Evolutionary conservation across 2,888 invertebrate genomes (phyloP).

Genomic region (Gerosis bhagava): DNA sequence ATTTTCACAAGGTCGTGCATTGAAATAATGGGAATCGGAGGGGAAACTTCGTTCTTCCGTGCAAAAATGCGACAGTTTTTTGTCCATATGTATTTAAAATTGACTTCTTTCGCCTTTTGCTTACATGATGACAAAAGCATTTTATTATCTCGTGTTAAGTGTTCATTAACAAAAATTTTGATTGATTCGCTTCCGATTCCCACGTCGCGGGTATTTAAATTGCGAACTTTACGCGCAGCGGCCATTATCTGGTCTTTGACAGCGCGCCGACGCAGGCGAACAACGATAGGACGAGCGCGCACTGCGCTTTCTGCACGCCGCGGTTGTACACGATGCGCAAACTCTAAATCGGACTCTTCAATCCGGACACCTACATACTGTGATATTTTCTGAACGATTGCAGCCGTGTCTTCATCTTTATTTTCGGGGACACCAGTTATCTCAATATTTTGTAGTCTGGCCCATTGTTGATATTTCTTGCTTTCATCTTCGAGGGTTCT

Average conservation of each 20-base stretch:
- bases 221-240: slow-evolving; percentile 7
- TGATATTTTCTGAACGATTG: slow-evolving; percentile 13
- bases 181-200: slow-evolving; percentile 13
- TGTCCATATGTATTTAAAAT: slow-evolving; percentile 19
- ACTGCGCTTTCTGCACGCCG: not conserved
- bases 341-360: slow-evolving; percentile 13
- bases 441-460: slow-evolving; percentile 25
- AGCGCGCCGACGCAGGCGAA: slow-evolving; percentile 3
- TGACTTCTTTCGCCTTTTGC: slow-evolving; percentile 10
- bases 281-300: slow-evolving; percentile 3
- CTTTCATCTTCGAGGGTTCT: not conserved
- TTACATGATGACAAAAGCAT: slow-evolving; percentile 4
- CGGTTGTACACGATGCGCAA: slow-evolving; percentile 23
- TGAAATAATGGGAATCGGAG: slow-evolving; percentile 8
- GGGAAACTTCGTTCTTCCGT: slow-evolving; percentile 14
- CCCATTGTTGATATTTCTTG: slow-evolving; percentile 20
- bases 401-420: slow-evolving; percentile 9
- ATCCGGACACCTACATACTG: slow-evolving; percentile 15
- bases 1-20: not conserved
- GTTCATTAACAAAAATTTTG: slow-evolving; percentile 16
- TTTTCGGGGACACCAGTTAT: slow-evolving; percentile 21
- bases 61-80: slow-evolving; percentile 19
- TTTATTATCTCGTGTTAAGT: slow-evolving; percentile 19
- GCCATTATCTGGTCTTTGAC: slow-evolving; percentile 8
- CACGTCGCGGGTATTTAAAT: not conserved